Percentiles rank a stretch among this genome's conserved stretches.
Conservation (phyloP, 2,797 vertebrate genomes). For the Danio aesculapii region DNA sequence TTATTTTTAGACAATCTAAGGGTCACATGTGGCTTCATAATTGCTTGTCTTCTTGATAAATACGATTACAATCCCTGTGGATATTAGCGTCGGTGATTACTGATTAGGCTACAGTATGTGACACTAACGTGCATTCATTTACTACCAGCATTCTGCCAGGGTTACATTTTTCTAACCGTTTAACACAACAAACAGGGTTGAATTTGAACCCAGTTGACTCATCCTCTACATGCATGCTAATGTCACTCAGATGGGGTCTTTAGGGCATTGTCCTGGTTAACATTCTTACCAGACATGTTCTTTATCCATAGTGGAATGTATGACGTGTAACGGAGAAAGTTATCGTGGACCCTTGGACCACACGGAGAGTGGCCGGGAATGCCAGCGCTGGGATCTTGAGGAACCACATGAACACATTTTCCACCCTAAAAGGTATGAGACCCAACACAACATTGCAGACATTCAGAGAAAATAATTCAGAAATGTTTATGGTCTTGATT, state of each 20-base stretch:
- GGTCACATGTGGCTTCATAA: constrained; percentile 10
- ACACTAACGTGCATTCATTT: constrained; percentile 7
- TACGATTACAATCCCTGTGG: background rate
- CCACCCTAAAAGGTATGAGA: constrained; percentile 88
- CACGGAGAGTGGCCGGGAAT: constrained; percentile 93
- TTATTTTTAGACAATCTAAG: constrained; percentile 29
- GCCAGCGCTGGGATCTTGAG: constrained; percentile 96
- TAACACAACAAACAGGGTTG: constrained; percentile 41
- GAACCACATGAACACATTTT: constrained; percentile 93
- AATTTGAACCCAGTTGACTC: constrained; percentile 22
- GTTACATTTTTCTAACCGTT: constrained; percentile 5
- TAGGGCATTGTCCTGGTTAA: constrained; percentile 32
- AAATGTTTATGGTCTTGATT: background rate
- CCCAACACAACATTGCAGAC: constrained; percentile 1
- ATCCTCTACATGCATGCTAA: constrained; percentile 42
- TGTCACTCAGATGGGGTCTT: constrained; percentile 53
- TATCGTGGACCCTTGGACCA: constrained; percentile 98
- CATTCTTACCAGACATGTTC: constrained; percentile 59
- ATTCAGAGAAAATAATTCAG: background rate
- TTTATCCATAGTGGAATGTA: constrained; percentile 88
- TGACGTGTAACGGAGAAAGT: constrained; percentile 94
- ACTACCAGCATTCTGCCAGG: constrained; percentile 12
- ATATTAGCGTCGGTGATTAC: constrained; percentile 14
- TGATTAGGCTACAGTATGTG: background rate
- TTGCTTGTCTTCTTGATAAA: constrained; percentile 15